phyloP scores from a whole-genome alignment of 2,113 vertebrate genomes.

The Ochotona princeps region DNA sequence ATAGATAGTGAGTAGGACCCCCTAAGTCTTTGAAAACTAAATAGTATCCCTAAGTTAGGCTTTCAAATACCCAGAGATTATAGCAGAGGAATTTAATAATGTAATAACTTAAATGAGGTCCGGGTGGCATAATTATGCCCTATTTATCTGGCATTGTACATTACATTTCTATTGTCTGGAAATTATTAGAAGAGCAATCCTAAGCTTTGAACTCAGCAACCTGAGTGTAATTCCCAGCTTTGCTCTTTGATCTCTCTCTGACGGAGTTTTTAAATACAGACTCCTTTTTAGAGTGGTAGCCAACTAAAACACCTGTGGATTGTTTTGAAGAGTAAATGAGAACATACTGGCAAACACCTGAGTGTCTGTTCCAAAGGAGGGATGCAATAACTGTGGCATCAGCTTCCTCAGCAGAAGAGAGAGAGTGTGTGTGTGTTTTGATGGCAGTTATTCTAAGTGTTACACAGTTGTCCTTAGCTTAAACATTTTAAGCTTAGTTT shows the following conservation, averaged over 20 bases:
- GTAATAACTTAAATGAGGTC: constrained; percentile 21
- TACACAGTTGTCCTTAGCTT: constrained; percentile 1
- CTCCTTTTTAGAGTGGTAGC: background rate
- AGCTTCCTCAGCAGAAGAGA: background rate
- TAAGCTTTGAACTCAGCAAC: constrained; percentile 17
- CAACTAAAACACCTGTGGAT: background rate
- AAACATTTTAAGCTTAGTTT: constrained; percentile 24
- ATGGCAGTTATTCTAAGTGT: constrained; percentile 17
- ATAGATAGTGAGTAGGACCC: background rate
- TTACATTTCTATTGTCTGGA: constrained; percentile 34
- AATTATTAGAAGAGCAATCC: constrained; percentile 17
- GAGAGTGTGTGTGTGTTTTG: background rate
- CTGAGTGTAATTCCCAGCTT: background rate
- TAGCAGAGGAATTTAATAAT: constrained; percentile 12
- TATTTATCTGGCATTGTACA: constrained; percentile 39
- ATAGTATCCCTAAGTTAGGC: constrained; percentile 18
- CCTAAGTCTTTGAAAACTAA: constrained; percentile 50
- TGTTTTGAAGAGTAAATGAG: constrained; percentile 25
- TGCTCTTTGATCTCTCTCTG: background rate
- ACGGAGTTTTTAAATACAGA: constrained; percentile 1
- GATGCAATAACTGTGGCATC: background rate
- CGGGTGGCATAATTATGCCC: background rate
- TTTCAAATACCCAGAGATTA: constrained; percentile 48
- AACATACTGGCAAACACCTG: background rate
- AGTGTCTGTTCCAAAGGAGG: background rate